A percentile compares a stretch with the other conserved stretches of the same genome.
These are phyloP conservation scores for Ischnura elegans DNA, from an alignment of 2,888 invertebrate genomes.

Conservation along the genomic window DNA sequence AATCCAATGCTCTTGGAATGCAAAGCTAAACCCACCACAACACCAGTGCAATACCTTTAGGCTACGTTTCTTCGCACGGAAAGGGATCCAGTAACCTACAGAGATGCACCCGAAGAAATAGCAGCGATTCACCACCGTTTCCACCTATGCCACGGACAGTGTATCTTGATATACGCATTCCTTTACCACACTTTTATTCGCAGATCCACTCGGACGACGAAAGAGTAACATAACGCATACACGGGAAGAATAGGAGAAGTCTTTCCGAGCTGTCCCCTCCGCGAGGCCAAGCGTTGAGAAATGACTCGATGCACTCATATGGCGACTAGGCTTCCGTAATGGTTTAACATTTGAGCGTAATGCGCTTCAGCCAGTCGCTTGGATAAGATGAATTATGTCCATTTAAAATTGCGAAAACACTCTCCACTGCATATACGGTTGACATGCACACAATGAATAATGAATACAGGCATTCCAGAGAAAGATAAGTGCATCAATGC, in stretches of 20 bases:
- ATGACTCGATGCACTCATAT: background rate
- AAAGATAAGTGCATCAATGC: background rate
- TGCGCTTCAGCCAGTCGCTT: background rate
- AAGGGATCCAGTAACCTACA: background rate
- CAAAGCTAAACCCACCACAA: too few relatives aligned
- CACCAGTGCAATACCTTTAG: too few relatives aligned
- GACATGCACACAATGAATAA: background rate
- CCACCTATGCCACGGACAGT: too few relatives aligned
- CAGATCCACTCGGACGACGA: background rate
- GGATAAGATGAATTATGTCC: background rate
- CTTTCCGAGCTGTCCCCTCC: background rate
- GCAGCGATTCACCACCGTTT: conserved; percentile 37
- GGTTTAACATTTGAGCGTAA: conserved; percentile 31
- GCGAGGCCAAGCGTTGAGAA: background rate
- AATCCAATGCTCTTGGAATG: background rate
- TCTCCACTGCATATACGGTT: background rate
- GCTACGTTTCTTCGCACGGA: background rate
- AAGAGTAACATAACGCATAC: background rate
- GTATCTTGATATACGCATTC: conserved; percentile 27
- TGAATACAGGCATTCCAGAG: background rate
- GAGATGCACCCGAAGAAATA: conserved; percentile 30
- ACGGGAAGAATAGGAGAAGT: background rate
- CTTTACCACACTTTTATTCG: conserved; percentile 20
- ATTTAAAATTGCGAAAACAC: conserved; percentile 6
- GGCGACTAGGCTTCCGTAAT: background rate